phyloP scores from a whole-genome alignment of 2,888 invertebrate species.

The Agrochola macilenta region DNA sequence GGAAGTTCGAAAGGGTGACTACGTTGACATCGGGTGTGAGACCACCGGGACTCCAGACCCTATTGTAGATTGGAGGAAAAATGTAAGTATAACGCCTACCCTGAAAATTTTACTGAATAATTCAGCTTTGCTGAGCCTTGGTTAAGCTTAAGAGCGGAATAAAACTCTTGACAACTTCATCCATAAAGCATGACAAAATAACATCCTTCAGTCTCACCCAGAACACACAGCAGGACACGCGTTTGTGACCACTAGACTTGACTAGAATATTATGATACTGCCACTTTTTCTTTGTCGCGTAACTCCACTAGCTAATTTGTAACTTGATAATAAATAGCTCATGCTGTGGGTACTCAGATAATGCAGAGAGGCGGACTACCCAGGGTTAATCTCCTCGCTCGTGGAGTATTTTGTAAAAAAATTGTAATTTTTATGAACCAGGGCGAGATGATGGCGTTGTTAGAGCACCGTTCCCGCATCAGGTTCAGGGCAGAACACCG shows the following conservation, averaged over 20 bases:
- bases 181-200: not conserved
- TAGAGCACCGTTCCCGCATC: slow-evolving; percentile 91
- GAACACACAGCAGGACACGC: not conserved
- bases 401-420: too few species aligned
- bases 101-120: not conserved
- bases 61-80: slow-evolving; percentile 92
- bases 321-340: too few species aligned
- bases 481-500: slow-evolving; percentile 92
- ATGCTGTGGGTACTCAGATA: too few species aligned
- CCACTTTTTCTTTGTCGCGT: not conserved
- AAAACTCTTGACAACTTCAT: not conserved
- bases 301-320: too few species aligned
- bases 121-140: too few species aligned
- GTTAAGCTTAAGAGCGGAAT: not conserved
- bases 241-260: not conserved
- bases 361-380: not conserved
- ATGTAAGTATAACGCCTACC: slow-evolving; percentile 73
- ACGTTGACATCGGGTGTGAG: slow-evolving; percentile 94
- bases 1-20: slow-evolving; percentile 93
- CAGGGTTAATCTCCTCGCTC: not conserved
- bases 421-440: slow-evolving; percentile 65
- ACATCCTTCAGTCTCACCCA: not conserved
- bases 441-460: slow-evolving; percentile 91
- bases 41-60: slow-evolving; percentile 94
- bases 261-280: not conserved